A percentile compares a stretch with the other conserved stretches of the same genome.
Evolutionary conservation across 2,113 vertebrate species (phyloP).

Genomic region (Sylvietta virens): DNA sequence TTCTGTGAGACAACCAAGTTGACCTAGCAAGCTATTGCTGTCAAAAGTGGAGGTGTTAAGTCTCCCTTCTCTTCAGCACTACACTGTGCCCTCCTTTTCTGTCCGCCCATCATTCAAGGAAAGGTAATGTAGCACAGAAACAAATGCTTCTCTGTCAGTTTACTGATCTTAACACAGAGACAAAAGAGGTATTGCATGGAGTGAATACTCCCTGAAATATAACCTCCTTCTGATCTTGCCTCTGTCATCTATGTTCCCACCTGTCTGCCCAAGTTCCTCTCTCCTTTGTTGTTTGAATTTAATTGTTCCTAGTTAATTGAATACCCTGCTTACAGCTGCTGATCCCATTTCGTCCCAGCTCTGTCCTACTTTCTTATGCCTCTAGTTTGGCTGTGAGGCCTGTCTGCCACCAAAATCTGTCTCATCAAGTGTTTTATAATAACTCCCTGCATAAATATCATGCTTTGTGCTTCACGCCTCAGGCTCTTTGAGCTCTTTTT

Average conservation of each 20-base stretch:
- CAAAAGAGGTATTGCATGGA: neutral
- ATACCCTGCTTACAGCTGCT: neutral
- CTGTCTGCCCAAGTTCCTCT: neutral
- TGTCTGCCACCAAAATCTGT: neutral
- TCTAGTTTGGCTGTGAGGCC: neutral
- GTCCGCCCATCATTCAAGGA: neutral
- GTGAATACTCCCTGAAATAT: conserved; percentile 1
- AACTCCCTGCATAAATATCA: neutral
- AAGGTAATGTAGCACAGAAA: neutral
- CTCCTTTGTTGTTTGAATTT: neutral
- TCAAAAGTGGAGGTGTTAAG: neutral
- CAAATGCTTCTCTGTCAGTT: neutral
- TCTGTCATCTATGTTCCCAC: neutral
- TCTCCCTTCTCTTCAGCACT: neutral
- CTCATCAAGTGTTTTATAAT: neutral
- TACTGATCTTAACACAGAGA: neutral
- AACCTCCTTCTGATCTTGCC: neutral
- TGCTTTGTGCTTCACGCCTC: neutral
- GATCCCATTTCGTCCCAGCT: conserved; percentile 25
- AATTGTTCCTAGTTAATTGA: conserved; percentile 29
- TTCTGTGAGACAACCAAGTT: neutral
- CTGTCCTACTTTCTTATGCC: conserved; percentile 35
- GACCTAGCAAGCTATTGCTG: neutral
- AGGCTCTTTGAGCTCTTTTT: neutral
- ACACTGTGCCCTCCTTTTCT: neutral